Conservation (phyloP, 2,113 vertebrate species). For the Rhinolophus ferrumequinum region DNA sequence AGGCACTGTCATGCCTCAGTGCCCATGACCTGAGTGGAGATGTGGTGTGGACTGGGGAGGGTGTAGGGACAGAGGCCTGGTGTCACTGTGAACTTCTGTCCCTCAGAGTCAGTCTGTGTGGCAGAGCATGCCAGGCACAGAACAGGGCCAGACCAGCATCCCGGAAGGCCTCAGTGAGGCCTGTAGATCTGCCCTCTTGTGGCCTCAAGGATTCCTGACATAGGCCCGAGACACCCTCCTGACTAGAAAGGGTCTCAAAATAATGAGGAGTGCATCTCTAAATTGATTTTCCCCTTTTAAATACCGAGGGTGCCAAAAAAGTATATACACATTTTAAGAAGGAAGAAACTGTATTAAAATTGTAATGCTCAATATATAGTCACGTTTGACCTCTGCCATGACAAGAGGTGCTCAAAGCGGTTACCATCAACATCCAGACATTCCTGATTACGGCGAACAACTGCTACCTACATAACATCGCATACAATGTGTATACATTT, state of each 20-base stretch:
- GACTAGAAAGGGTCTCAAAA: neutral
- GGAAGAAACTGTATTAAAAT: too few relatives aligned
- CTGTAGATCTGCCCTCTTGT: neutral
- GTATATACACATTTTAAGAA: too few relatives aligned
- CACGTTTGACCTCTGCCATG: too few relatives aligned
- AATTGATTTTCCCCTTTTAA: neutral
- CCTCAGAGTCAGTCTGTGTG: neutral
- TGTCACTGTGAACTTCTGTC: neutral
- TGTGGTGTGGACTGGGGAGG: neutral
- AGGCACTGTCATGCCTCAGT: neutral
- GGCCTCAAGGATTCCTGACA: neutral
- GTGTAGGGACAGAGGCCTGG: neutral
- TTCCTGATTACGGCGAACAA: too few relatives aligned
- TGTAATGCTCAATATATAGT: too few relatives aligned
- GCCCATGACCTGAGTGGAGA: neutral
- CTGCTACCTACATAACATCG: too few relatives aligned
- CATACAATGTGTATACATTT: too few relatives aligned
- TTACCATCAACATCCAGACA: too few relatives aligned
- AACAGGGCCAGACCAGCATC: neutral
- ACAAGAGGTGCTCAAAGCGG: too few relatives aligned
- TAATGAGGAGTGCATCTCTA: neutral
- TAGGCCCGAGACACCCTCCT: neutral
- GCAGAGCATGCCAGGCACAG: neutral
- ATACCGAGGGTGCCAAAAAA: too few relatives aligned
- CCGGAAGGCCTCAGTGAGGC: neutral